Base-by-base conservation (phyloP, 2,113 vertebrate genomes). In the Empidonax alnorum region DNA sequence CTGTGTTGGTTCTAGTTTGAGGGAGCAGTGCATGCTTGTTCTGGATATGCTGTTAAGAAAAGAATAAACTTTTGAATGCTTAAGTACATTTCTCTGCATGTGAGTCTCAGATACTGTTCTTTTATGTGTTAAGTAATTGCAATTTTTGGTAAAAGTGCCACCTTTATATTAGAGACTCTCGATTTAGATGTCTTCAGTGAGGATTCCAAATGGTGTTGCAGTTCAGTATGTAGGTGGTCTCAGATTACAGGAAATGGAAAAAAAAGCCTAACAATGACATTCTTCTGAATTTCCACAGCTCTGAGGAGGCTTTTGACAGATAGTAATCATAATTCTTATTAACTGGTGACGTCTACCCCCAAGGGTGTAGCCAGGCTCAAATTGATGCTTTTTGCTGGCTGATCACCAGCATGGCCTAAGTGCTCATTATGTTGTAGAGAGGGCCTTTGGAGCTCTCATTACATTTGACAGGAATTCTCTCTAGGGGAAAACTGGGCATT, bases 361-460 rank as follows among this genome's bases (percentile, higher is more conserved):
- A 95, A 96, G 98, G 97, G 98, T 98, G 97, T 97, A 98, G 97
- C 98, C 97, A 97, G 97, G 96, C 98, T 98, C 97, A 98, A 98
- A 98, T 97, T 98, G 98, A 98, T 98, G 98, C 98, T 98, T 98
- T 98, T 98, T 98, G 97, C 98, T 96, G 98, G 97, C 98, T 98
- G 98, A 98, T 98, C 98, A 98, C 97, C 98, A 98, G 97, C 96
- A 97, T 97, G 98, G 98, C 97, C 98, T 98, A 98, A 98, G 98
- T 98, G 98, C 98, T 98, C 98, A 98, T 98, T 98, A 98, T 98
- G 98, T 98, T 98, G 98, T 98, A 98, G 98, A 98, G 97, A 97
- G 93, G 98, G 98, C 98, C 98, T 97, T 98, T 98, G 98, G 97
- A 98, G 98, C 98, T 97, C 98, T 98, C 98, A 98, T 98, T 98